A percentile compares a stretch with the other conserved stretches of the same genome.
phyloP scores from a whole-genome alignment of 2,888 invertebrate genomes.

The Thera britannica region DNA sequence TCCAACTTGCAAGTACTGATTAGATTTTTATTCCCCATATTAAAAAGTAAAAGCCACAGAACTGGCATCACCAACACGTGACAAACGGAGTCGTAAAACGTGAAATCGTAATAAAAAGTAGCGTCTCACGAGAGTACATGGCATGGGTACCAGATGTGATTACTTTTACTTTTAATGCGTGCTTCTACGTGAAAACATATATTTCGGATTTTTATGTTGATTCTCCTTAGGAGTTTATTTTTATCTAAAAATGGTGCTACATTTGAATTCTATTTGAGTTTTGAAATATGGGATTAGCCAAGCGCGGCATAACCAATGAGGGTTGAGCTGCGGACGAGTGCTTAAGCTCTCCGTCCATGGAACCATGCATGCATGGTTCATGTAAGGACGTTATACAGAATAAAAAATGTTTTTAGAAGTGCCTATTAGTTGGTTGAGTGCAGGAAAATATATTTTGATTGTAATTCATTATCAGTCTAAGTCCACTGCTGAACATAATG shows the following conservation, averaged over 20 bases:
- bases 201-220: constrained; percentile 27
- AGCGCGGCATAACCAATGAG: not conserved
- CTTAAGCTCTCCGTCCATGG: not conserved
- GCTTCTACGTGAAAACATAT: constrained; percentile 21
- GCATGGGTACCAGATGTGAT: constrained; percentile 26
- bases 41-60: constrained; percentile 12
- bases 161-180: constrained; percentile 40
- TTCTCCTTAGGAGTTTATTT: constrained; percentile 26
- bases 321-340: not conserved
- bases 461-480: too few species aligned
- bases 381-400: too few species aligned
- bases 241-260: constrained; percentile 14
- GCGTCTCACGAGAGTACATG: constrained; percentile 15
- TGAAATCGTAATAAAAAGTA: constrained; percentile 21
- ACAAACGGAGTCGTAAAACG: constrained; percentile 24
- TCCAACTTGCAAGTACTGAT: not conserved
- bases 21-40: constrained; percentile 1
- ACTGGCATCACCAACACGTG: constrained; percentile 21
- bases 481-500: too few species aligned
- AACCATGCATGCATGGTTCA: not conserved
- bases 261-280: constrained; percentile 19
- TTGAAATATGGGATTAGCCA: not conserved
- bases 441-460: too few species aligned
- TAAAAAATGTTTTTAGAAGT: too few species aligned
- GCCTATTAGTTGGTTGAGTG: too few species aligned